Evolutionary conservation across 2,888 invertebrate genomes (phyloP).

Genomic region (Hypselothyrea guttata): DNA sequence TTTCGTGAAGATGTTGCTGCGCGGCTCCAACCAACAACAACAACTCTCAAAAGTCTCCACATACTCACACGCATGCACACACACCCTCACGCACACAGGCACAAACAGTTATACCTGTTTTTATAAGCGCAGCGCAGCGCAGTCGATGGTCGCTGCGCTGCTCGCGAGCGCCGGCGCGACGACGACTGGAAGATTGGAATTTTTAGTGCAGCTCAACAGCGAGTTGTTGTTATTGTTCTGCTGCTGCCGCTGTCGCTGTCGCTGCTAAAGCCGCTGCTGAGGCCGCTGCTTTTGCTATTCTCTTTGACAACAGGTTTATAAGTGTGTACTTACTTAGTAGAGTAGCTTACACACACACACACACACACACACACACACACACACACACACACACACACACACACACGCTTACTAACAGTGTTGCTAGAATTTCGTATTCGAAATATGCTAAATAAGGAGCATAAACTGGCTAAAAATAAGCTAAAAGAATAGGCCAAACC

Average conservation of each 20-base stretch:
- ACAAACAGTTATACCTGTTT: constrained; percentile 65
- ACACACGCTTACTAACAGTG: too few relatives aligned
- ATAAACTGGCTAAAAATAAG: too few relatives aligned
- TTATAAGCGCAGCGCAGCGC: constrained; percentile 39
- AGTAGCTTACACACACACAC: constrained; percentile 40
- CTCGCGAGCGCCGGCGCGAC: constrained; percentile 49
- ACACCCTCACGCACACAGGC: constrained; percentile 32
- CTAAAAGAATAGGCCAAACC: too few relatives aligned
- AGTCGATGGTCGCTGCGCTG: not conserved
- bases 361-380: too few relatives aligned
- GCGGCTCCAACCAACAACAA: constrained; percentile 47
- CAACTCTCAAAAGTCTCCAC: constrained; percentile 57
- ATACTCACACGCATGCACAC: constrained; percentile 21
- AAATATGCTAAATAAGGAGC: too few relatives aligned
- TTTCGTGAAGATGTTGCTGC: constrained; percentile 59
- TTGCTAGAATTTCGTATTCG: too few relatives aligned
- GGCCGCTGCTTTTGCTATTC: constrained; percentile 34
- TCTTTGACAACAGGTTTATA: constrained; percentile 68
- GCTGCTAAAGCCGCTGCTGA: constrained; percentile 17
- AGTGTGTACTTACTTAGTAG: constrained; percentile 36
- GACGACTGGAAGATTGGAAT: constrained; percentile 71
- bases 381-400: too few relatives aligned
- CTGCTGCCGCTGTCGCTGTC: too few relatives aligned
- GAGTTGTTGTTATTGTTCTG: constrained; percentile 30
- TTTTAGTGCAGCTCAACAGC: constrained; percentile 61